Conservation (phyloP, 2,888 invertebrate genomes). For the Pachycephus smyrnensis region DNA sequence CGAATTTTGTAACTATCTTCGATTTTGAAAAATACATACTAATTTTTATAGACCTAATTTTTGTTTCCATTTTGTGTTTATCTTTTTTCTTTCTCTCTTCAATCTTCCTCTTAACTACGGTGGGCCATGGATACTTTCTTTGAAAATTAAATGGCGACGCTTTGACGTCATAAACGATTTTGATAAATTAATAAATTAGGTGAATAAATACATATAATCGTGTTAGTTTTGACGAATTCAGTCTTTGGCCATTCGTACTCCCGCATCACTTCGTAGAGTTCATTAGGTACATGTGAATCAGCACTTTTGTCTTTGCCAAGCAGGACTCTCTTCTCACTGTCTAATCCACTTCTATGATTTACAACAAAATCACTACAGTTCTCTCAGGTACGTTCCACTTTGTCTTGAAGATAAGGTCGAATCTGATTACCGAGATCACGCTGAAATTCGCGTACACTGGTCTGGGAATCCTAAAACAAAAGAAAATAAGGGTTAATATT, state of each 20-base stretch:
- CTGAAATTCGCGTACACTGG: conserved; percentile 52
- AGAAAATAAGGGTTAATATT: conserved; percentile 4
- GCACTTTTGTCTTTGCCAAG: not conserved
- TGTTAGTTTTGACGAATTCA: conserved; percentile 17
- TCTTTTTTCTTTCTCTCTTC: not conserved
- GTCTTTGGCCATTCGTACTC: conserved; percentile 21
- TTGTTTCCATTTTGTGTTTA: not conserved
- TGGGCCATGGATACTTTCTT: not conserved
- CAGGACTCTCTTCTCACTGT: not conserved
- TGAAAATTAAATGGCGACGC: not conserved
- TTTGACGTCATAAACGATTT: not conserved
- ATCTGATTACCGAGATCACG: conserved; percentile 56
- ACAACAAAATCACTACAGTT: not conserved
- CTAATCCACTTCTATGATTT: not conserved
- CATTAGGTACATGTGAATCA: not conserved
- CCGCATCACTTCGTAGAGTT: not conserved
- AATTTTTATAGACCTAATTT: not conserved
- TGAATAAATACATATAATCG: conserved; percentile 14
- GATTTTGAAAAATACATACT: not conserved
- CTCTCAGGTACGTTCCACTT: conserved; percentile 33
- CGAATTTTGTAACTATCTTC: not conserved
- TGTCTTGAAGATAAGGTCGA: conserved; percentile 55
- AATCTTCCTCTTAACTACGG: not conserved
- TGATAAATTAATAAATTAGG: not conserved
- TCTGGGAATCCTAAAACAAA: conserved; percentile 57